Percentiles rank a stretch among this genome's conserved stretches.
phyloP scores from a whole-genome alignment of 2,888 invertebrate species.

The Clepsis dumicolana region DNA sequence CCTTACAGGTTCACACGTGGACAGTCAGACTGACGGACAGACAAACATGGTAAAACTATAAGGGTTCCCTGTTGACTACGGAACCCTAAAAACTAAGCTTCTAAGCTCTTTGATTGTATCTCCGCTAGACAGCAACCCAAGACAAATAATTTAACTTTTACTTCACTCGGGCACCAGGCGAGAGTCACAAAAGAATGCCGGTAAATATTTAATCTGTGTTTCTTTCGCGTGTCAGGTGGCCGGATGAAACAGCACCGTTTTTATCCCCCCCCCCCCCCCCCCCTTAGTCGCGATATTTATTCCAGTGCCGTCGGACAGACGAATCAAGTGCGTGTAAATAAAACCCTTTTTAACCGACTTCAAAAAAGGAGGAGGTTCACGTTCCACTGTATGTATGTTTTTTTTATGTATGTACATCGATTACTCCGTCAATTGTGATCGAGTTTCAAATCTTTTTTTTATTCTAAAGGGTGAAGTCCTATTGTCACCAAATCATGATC shows the following conservation, averaged over 20 bases:
- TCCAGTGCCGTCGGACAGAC: slow-evolving; percentile 4
- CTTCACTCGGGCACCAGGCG: slow-evolving; percentile 20
- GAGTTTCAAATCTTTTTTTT: no score
- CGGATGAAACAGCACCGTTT: slow-evolving; percentile 16
- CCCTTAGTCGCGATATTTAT: slow-evolving; percentile 20
- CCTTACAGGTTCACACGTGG: no score
- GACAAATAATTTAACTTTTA: slow-evolving; percentile 36
- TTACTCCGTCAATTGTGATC: no score
- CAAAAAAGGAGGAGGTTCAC: no score
- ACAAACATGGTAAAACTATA: no score
- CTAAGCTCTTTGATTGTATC: slow-evolving; percentile 15
- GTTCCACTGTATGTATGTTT: no score
- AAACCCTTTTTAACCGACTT: slow-evolving; percentile 7
- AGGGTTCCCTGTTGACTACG: no score
- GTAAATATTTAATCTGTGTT: slow-evolving; percentile 45
- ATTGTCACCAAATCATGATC: no score
- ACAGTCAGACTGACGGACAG: no score
- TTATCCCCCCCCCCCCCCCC: slow-evolving; percentile 6
- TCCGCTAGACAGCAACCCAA: slow-evolving; percentile 4
- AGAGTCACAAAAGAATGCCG: slow-evolving; percentile 36
- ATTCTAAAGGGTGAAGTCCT: no score
- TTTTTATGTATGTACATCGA: no score
- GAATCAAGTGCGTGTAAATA: slow-evolving; percentile 12
- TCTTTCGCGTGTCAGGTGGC: slow-evolving; percentile 38
- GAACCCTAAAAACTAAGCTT: neutral